Evolutionary conservation across 2,888 invertebrate genomes (phyloP).

Genomic region (Hoplodrina blanda): DNA sequence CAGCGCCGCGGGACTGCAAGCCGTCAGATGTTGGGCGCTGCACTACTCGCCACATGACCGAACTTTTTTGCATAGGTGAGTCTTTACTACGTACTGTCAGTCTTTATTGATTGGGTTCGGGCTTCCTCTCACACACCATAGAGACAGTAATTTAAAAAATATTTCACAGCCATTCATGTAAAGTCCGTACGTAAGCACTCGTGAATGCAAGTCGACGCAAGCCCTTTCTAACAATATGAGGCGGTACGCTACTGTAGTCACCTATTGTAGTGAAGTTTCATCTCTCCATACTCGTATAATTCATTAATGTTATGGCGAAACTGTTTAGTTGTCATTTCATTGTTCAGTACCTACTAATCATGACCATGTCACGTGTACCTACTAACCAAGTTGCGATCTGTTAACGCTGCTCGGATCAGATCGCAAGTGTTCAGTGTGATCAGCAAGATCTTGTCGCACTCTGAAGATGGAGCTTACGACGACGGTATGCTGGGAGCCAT

Average conservation of each 20-base stretch:
- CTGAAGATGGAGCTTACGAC: constrained; percentile 93
- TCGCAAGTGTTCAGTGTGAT: constrained; percentile 99
- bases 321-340: not conserved
- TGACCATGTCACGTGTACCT: not conserved
- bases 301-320: not conserved
- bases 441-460: constrained; percentile 97
- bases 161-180: too few relatives aligned
- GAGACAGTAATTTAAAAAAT: too few relatives aligned
- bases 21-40: constrained; percentile 98
- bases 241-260: too few relatives aligned
- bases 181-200: too few relatives aligned
- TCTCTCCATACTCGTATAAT: not conserved
- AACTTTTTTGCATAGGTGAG: constrained; percentile 94
- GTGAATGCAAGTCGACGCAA: too few relatives aligned
- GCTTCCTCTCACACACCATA: too few relatives aligned
- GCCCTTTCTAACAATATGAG: too few relatives aligned
- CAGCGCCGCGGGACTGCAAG: constrained; percentile 97
- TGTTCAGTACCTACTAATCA: too few relatives aligned
- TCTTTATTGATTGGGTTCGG: not conserved
- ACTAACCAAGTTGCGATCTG: constrained; percentile 55
- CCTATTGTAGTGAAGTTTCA: not conserved
- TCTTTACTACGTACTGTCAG: not conserved
- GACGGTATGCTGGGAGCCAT: constrained; percentile 80
- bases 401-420: constrained; percentile 87
- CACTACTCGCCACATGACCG: constrained; percentile 97